A percentile compares a stretch with the other conserved stretches of the same genome.
Evolutionary conservation across 2,797 vertebrate species (phyloP).

Genomic region (Oreonectes daqikongensis): DNA sequence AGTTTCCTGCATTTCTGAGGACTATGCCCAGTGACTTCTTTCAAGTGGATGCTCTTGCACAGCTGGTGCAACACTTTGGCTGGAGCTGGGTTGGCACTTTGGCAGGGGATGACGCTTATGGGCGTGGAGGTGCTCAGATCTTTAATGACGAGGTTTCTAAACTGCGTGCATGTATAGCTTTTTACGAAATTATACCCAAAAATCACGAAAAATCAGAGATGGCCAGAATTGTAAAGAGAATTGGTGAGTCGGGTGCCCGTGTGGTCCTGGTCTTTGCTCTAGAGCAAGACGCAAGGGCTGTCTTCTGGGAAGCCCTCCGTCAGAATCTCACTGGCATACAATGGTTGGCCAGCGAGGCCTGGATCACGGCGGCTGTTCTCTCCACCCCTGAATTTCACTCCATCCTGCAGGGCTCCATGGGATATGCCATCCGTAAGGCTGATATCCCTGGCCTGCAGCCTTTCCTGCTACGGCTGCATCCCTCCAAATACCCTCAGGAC

Average conservation of each 20-base stretch:
- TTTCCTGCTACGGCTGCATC: constrained; percentile 76
- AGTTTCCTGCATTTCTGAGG: constrained; percentile 79
- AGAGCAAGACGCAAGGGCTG: constrained; percentile 76
- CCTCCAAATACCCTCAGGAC: constrained; percentile 63
- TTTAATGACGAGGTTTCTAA: constrained; percentile 72
- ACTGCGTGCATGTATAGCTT: constrained; percentile 74
- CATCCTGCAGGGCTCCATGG: constrained; percentile 79
- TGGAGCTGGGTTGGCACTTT: constrained; percentile 83
- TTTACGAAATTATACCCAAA: constrained; percentile 79
- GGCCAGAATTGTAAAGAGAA: constrained; percentile 70
- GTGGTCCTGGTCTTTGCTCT: constrained; percentile 81
- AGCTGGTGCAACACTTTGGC: constrained; percentile 78
- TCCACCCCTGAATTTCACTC: constrained; percentile 70
- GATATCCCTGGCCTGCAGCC: constrained; percentile 73
- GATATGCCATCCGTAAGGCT: constrained; percentile 77
- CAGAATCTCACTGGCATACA: constrained; percentile 77
- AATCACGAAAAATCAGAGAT: constrained; percentile 68
- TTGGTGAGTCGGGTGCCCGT: constrained; percentile 68
- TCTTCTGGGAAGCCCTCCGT: constrained; percentile 74
- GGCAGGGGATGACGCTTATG: constrained; percentile 80
- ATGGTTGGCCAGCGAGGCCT: constrained; percentile 83
- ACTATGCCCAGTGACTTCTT: constrained; percentile 84
- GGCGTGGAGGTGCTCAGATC: constrained; percentile 75
- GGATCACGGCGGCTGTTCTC: constrained; percentile 81
- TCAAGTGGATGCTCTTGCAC: constrained; percentile 78